These are phyloP conservation scores for Pogonocherus hispidulus DNA, from an alignment of 2,888 invertebrate species.

Conservation along the genomic window DNA sequence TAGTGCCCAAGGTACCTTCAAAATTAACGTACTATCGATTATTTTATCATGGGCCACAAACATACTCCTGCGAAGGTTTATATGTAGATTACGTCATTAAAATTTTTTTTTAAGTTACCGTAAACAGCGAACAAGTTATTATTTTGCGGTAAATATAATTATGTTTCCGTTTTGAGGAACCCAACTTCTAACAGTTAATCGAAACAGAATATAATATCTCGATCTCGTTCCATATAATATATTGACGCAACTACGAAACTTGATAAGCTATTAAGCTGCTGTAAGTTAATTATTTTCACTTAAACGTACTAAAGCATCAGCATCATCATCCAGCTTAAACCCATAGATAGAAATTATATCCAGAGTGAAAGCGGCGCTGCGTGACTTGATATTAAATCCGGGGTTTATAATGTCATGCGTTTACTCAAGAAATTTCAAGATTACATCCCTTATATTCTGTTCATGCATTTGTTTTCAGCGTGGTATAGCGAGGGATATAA, in stretches of 20 bases:
- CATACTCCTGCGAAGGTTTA: no score
- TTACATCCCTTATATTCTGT: background rate
- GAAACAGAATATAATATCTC: background rate
- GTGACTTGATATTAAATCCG: constrained; percentile 19
- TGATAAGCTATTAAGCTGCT: constrained; percentile 12
- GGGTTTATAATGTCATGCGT: constrained; percentile 19
- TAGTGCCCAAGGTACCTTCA: no score
- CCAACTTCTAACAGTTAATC: background rate
- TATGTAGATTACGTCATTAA: no score
- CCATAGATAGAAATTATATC: constrained; percentile 24
- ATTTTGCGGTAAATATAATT: no score
- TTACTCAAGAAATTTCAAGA: constrained; percentile 2
- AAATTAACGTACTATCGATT: no score
- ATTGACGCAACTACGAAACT: background rate
- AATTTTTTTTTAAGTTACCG: no score
- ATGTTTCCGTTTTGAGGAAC: no score
- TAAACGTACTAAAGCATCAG: background rate
- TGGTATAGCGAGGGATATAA: background rate
- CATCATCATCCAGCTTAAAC: constrained; percentile 12
- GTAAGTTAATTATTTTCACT: constrained; percentile 24
- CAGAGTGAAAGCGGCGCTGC: constrained; percentile 15
- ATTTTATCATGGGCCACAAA: no score
- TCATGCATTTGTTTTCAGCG: background rate
- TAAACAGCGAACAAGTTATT: no score
- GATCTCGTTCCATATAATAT: background rate